A percentile compares a stretch with the other conserved stretches of the same genome.
Conservation (phyloP, 2,113 vertebrate species). For the Suricata suricatta region DNA sequence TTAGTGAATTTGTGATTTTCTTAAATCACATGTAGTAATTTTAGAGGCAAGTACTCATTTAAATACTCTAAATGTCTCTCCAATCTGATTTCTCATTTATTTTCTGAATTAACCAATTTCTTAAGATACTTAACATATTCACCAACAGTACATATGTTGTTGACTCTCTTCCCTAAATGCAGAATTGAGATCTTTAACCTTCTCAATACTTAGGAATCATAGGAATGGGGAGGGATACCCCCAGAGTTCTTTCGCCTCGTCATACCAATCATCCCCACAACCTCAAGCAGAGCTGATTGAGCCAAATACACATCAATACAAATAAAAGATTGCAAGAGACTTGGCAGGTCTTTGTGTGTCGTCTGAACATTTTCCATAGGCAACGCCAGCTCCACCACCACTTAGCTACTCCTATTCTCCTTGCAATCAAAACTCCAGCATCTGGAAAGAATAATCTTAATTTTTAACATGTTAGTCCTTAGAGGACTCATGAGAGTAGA, state of each 20-base stretch:
- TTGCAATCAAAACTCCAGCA: constrained; percentile 71
- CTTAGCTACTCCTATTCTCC: constrained; percentile 63
- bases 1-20: background rate
- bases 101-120: constrained; percentile 21
- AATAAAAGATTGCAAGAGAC: constrained; percentile 64
- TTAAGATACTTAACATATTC: background rate
- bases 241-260: constrained; percentile 10
- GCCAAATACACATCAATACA: constrained; percentile 68
- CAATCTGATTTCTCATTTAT: background rate
- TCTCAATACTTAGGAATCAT: background rate
- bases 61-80: constrained; percentile 15
- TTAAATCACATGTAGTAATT: background rate
- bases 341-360: constrained; percentile 57
- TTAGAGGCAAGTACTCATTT: background rate
- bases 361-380: constrained; percentile 75
- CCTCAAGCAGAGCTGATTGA: constrained; percentile 37
- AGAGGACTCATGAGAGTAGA: constrained; percentile 53
- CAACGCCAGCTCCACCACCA: constrained; percentile 60
- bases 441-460: constrained; percentile 73
- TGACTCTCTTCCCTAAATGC: background rate
- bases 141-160: background rate
- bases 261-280: constrained; percentile 48
- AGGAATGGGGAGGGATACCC: background rate
- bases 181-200: background rate
- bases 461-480: constrained; percentile 62